These are phyloP conservation scores for Microplitis demolitor DNA, from an alignment of 1,140 invertebrate genomes.

Conservation along the genomic window DNA sequence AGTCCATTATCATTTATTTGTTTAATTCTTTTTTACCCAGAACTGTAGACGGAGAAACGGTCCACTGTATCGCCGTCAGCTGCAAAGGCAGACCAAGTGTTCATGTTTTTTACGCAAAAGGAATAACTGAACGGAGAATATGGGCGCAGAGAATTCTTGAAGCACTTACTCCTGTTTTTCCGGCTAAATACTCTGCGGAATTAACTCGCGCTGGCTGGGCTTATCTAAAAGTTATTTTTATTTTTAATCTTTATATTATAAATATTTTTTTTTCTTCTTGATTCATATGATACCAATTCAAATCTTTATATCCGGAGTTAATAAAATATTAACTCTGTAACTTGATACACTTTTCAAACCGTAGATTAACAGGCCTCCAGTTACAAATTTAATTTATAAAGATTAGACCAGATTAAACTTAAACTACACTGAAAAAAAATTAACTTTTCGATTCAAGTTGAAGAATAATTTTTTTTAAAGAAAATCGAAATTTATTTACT, in stretches of 20 bases:
- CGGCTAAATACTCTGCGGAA: conserved; percentile 65
- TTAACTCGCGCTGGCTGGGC: conserved; percentile 71
- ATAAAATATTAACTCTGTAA: neutral
- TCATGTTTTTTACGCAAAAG: conserved; percentile 63
- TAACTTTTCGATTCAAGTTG: too few species aligned
- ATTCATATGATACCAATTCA: too few species aligned
- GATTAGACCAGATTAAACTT: neutral
- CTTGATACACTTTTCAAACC: neutral
- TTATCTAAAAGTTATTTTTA: conserved; percentile 67
- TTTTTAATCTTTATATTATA: neutral
- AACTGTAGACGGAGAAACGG: conserved; percentile 60
- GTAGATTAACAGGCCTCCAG: too few species aligned
- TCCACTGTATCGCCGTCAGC: conserved; percentile 66
- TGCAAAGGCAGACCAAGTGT: conserved; percentile 57
- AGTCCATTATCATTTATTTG: neutral
- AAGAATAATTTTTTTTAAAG: too few species aligned
- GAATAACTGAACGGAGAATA: conserved; percentile 63
- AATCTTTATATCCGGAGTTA: too few species aligned
- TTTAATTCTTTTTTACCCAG: conserved; percentile 44
- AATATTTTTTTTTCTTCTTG: too few species aligned
- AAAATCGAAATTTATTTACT: too few species aligned
- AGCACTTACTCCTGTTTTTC: conserved; percentile 66
- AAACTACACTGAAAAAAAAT: too few species aligned
- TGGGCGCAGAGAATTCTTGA: conserved; percentile 75
- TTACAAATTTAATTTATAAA: too few species aligned